Base-by-base conservation (phyloP, 2,797 vertebrate genomes). In the Lithobates pipiens region DNA sequence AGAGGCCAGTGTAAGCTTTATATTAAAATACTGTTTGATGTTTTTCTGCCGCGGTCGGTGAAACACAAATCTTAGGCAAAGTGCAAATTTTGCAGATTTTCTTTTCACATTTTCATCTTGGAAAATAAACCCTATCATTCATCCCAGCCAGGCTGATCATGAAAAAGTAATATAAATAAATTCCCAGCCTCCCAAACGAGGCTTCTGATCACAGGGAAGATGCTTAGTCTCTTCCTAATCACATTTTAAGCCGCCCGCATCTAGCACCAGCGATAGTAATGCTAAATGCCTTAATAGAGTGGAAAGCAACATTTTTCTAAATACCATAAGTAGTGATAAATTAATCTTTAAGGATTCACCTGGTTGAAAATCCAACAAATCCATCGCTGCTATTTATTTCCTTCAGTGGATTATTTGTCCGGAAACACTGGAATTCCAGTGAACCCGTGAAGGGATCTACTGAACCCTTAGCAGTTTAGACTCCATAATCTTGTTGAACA, bases 1-100 rank as follows among this genome's bases (percentile, higher is more conserved):
- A 76, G 61, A 81, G 68, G 29, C 77, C 77, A 80, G 72, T 57
- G 46, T 27, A 76, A 44, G 72, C 77, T 85, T 85, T 70, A 81
- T 76, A 85, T 85, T 69, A 80, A 80, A 85, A 81, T 57, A 69
- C 77, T 27, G 70, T 76, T 69, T 80, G 72, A 76, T 81, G 72
- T 75, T 81, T 50, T 81, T 76, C 77, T 72, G 83, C 65, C 76
- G 72, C 39, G 18, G 46, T 69, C 65, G 69, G 74, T 36, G 61
- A 67, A 76, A 83, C 72, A 82, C 80, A 73, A 63, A 82, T 82
- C 80, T 82, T 65, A 73, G 39, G 80, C 21, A 82, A 82, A 82
- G 34, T 82, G 80, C 80, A 82, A 29, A 82, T 82, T 82, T 74
- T 82, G 69, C 80, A 82, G 70, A 82, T 82, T 82, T 82, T 74